These are phyloP conservation scores for Matsumyia berberina DNA, from an alignment of 2,888 invertebrate genomes.

Conservation along the genomic window DNA sequence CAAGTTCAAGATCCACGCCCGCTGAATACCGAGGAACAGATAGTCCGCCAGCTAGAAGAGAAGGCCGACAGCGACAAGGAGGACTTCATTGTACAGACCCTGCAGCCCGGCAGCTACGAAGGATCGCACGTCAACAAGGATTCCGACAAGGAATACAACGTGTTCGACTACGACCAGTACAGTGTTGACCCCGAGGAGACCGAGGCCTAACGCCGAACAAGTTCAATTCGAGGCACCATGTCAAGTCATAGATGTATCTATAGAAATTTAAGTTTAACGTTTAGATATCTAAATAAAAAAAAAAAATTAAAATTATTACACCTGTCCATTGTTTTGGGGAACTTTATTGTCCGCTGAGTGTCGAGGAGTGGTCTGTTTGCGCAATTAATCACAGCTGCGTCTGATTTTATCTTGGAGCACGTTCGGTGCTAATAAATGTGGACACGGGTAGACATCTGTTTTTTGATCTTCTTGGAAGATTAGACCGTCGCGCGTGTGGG, in stretches of 20 bases:
- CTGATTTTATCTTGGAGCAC: conserved; percentile 9
- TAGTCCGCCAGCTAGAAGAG: conserved; percentile 78
- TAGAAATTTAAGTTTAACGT: conserved; percentile 49
- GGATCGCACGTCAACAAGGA: conserved; percentile 70
- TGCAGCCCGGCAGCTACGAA: conserved; percentile 77
- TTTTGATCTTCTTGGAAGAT: neutral
- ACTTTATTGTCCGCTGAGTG: conserved; percentile 2
- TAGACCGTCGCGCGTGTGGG: neutral
- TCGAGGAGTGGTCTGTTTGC: conserved; percentile 10
- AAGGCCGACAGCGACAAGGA: conserved; percentile 78
- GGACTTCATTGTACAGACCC: conserved; percentile 78
- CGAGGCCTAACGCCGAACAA: conserved; percentile 33
- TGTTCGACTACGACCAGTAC: conserved; percentile 82
- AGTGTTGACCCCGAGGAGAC: conserved; percentile 79
- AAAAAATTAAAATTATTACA: conserved; percentile 24
- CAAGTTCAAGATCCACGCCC: conserved; percentile 80
- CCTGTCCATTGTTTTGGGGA: neutral
- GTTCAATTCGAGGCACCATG: conserved; percentile 17
- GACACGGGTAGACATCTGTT: neutral
- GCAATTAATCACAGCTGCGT: conserved; percentile 21
- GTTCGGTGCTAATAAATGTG: conserved; percentile 6
- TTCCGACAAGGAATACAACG: conserved; percentile 80
- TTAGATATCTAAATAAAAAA: conserved; percentile 44
- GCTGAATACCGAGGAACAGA: conserved; percentile 78
- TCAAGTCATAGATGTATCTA: conserved; percentile 48